Base-by-base conservation (phyloP, 92 coral and sea anemone genomes). In the Pocillopora grandis region DNA sequence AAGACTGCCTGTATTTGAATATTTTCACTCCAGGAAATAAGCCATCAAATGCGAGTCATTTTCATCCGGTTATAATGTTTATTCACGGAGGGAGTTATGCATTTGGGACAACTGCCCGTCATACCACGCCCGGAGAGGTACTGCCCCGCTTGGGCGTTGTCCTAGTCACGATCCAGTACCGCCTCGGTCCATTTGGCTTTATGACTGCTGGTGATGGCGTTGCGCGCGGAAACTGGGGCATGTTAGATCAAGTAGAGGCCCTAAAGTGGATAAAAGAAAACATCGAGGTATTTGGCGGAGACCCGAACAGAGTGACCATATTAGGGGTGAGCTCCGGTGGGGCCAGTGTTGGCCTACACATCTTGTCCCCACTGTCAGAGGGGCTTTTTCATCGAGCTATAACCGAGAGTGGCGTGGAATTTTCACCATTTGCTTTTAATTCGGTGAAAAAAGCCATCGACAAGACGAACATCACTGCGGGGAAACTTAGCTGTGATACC, bases 291-390 rank as follows among this genome's bases (percentile, higher is more conserved):
- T 96, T 96, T 61, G 95, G 98, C 2, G 98, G 98, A 10, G 94
- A 96, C 65, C 93, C 93, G n/a, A 79, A 85, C n/a, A 84, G 78
- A 7, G 89, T 96, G 16, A 96, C 98, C 68, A 85, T 90, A 67
- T 88, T 91, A 62, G 98, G 98, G n/a, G 95, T 93, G 31, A 96
- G 98, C 76, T 89, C 98, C 15, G 98, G 98, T 17, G 98, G 96
- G 61, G 88, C 96, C 27, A 96, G 98, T 77, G 98, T 96, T 27
- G 95, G 94, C 5, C 91, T 96, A n/a, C 98, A 94, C 70, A 55
- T 96, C 12, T 68, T 96, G 75, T 90, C 98, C 16, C 90, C 96
- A 20, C 77, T 84, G 19, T 87, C 95, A 7, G 77, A 88, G 64
- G 94, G 98, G 10, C 94, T 96, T 48, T 96, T 94, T 66, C 98